Conservation (phyloP, 2,113 vertebrate genomes). For the Channa argus region DNA sequence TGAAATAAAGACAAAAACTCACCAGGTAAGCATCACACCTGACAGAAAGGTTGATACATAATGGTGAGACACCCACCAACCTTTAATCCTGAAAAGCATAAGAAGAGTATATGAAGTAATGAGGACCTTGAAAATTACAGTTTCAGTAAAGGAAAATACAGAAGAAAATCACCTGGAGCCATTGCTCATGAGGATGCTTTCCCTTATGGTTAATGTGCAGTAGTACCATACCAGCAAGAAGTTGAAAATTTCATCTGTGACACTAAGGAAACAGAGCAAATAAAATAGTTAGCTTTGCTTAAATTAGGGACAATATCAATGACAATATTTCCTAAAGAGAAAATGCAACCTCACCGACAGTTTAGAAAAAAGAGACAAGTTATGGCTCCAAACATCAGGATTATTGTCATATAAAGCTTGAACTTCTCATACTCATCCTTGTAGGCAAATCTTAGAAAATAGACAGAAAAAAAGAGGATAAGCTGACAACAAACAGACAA, state of each 20-base stretch:
- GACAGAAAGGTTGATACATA: constrained; percentile 97
- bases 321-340: not conserved
- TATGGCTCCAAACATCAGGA: constrained; percentile 93
- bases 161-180: constrained; percentile 89
- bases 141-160: not conserved
- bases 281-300: not conserved
- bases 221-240: constrained; percentile 98
- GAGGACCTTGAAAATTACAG: not conserved
- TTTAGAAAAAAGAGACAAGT: constrained; percentile 94
- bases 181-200: constrained; percentile 96
- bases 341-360: constrained; percentile 86
- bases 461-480: not conserved
- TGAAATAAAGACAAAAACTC: constrained; percentile 50
- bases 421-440: constrained; percentile 99
- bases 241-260: constrained; percentile 97
- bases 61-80: constrained; percentile 99
- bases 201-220: constrained; percentile 96
- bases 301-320: not conserved
- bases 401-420: constrained; percentile 97
- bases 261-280: constrained; percentile 79
- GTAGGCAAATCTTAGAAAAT: constrained; percentile 91
- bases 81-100: constrained; percentile 89
- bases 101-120: no score
- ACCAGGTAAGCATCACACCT: constrained; percentile 98
- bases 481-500: not conserved